phyloP scores from a whole-genome alignment of 2,113 vertebrate genomes.

The Cheirogaleus medius region DNA sequence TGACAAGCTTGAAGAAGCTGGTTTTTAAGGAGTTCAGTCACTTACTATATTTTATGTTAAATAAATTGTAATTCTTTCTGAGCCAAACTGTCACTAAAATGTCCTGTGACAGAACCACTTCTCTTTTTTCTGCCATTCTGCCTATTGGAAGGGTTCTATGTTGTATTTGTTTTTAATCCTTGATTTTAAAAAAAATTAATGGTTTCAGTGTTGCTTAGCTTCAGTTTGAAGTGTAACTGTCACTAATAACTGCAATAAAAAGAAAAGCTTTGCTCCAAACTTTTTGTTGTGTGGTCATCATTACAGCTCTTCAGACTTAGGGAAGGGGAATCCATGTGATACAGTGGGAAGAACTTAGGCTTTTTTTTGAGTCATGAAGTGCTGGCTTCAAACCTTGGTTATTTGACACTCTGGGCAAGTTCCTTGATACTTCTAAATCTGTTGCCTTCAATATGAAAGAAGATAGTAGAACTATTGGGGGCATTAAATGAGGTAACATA shows the following conservation, averaged over 20 bases:
- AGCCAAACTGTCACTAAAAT: slow-evolving; percentile 79
- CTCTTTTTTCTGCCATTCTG: slow-evolving; percentile 71
- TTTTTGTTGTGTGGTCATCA: background rate
- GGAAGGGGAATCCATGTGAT: background rate
- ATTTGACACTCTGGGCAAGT: background rate
- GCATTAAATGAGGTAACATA: background rate
- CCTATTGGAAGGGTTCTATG: slow-evolving; percentile 85
- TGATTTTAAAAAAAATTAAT: slow-evolving; percentile 83
- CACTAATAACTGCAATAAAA: slow-evolving; percentile 94
- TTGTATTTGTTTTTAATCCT: slow-evolving; percentile 85
- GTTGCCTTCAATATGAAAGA: background rate
- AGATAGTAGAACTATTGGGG: background rate
- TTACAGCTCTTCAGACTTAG: background rate
- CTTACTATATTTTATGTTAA: slow-evolving; percentile 51
- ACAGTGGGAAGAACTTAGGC: background rate
- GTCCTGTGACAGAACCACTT: slow-evolving; percentile 65
- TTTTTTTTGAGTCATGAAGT: background rate
- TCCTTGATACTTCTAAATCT: background rate
- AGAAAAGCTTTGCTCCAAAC: slow-evolving; percentile 81
- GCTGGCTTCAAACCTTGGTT: background rate
- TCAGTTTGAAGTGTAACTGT: slow-evolving; percentile 91
- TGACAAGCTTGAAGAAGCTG: slow-evolving; percentile 32
- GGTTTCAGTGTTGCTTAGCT: slow-evolving; percentile 90
- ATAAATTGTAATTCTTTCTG: slow-evolving; percentile 73
- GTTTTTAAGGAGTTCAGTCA: slow-evolving; percentile 64